A percentile compares a stretch with the other conserved stretches of the same genome.
phyloP scores from a whole-genome alignment of 2,797 vertebrate species.

The Varecia variegata region DNA sequence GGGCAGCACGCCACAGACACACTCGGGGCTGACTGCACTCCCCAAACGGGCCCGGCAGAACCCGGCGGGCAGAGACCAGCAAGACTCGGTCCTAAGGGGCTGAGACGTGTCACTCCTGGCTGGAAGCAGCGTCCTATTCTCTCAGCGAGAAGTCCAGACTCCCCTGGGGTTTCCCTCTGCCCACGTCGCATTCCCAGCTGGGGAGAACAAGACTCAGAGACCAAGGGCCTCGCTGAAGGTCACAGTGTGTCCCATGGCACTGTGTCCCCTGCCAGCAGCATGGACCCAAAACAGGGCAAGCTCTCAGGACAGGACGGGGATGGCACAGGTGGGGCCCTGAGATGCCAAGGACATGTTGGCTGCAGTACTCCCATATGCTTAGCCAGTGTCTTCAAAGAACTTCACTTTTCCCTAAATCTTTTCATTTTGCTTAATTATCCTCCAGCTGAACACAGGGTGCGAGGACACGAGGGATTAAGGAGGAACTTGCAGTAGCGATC shows the following conservation, averaged over 20 bases:
- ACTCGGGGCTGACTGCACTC: not conserved
- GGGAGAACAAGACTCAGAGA: not conserved
- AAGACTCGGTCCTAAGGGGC: rapidly evolving
- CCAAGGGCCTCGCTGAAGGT: not conserved
- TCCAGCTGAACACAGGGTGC: slow-evolving; percentile 49
- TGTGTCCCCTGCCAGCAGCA: not conserved
- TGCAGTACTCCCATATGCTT: slow-evolving; percentile 51
- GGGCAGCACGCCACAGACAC: not conserved
- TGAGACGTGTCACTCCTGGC: not conserved
- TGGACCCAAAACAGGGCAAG: not conserved
- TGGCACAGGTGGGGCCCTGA: rapidly evolving
- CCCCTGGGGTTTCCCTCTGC: not conserved
- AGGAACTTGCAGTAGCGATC: not conserved
- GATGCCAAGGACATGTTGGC: not conserved
- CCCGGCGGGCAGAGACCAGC: not conserved
- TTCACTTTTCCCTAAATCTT: slow-evolving; percentile 34
- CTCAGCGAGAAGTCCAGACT: not conserved
- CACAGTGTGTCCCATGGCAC: not conserved
- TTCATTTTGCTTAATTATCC: slow-evolving; percentile 67
- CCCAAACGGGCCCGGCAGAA: not conserved
- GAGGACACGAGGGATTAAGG: slow-evolving; percentile 68
- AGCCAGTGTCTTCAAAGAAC: slow-evolving; percentile 51
- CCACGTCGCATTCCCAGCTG: too few species aligned
- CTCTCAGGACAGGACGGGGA: not conserved
- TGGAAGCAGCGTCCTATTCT: not conserved